Evolutionary conservation across 2,888 invertebrate genomes (phyloP).

Genomic region (Pyralis farinalis): DNA sequence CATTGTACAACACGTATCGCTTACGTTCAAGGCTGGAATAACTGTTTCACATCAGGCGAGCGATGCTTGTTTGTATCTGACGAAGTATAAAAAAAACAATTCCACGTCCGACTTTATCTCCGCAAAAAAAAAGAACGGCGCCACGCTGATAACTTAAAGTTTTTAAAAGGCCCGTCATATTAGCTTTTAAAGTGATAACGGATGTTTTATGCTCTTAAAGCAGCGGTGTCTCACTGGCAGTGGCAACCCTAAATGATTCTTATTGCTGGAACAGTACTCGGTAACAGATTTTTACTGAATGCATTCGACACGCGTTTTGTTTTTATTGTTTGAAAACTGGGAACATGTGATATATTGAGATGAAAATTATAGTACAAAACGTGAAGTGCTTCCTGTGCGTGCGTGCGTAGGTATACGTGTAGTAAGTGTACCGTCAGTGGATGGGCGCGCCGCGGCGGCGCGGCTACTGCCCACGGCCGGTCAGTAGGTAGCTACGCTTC

Average conservation of each 20-base stretch:
- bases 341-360: not conserved
- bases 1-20: no score
- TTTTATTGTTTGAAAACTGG: slow-evolving; percentile 20
- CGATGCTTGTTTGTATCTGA: no score
- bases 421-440: no score
- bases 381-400: slow-evolving; percentile 44
- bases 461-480: no score
- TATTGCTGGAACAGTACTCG: slow-evolving; percentile 46
- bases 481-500: no score
- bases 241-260: slow-evolving; percentile 36
- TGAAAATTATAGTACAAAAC: slow-evolving; percentile 27
- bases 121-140: slow-evolving; percentile 53
- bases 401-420: no score
- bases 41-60: no score
- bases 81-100: no score
- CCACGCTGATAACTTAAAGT: slow-evolving; percentile 42
- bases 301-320: slow-evolving; percentile 53
- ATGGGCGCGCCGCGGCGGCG: not conserved
- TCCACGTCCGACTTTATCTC: slow-evolving; percentile 19
- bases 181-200: slow-evolving; percentile 42
- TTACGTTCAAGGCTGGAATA: no score
- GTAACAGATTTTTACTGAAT: slow-evolving; percentile 38
- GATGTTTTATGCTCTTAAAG: slow-evolving; percentile 39
- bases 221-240: slow-evolving; percentile 37
- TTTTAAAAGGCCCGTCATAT: slow-evolving; percentile 36